These are phyloP conservation scores for Sitta europaea DNA, from an alignment of 2,113 vertebrate species.

Conservation along the genomic window DNA sequence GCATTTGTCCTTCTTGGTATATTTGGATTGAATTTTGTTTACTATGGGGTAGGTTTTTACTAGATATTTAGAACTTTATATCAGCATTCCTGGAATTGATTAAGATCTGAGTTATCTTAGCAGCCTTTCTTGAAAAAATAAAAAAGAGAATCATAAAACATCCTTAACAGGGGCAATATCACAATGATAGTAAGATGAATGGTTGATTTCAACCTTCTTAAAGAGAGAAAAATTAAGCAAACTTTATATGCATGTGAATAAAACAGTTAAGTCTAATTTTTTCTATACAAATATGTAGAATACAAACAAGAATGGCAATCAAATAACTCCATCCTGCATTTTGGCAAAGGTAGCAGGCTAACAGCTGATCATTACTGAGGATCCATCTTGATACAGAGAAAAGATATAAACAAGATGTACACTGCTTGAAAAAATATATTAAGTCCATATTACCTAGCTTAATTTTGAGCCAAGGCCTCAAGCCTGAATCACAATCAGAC, in stretches of 20 bases:
- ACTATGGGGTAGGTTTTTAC: background rate
- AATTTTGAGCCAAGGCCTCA: background rate
- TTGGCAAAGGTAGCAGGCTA: background rate
- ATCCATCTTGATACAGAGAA: background rate
- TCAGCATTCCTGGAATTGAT: background rate
- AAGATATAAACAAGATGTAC: background rate
- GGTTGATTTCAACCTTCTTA: background rate
- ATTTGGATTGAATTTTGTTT: background rate
- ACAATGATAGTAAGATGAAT: background rate
- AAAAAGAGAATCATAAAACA: background rate
- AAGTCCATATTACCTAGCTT: background rate
- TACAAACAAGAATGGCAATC: background rate
- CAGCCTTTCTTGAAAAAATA: background rate
- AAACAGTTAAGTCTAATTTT: background rate
- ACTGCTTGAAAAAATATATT: background rate
- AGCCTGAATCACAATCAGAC: background rate
- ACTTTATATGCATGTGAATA: background rate
- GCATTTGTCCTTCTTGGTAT: background rate
- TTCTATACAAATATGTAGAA: fast-evolving
- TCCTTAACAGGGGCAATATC: background rate
- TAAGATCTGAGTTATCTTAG: background rate
- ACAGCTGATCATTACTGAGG: background rate
- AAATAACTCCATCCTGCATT: background rate
- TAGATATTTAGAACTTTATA: background rate
- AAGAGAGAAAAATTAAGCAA: background rate